These are phyloP conservation scores for Lordiphosa clarofinis DNA, from an alignment of 1,140 invertebrate species.

Conservation along the genomic window DNA sequence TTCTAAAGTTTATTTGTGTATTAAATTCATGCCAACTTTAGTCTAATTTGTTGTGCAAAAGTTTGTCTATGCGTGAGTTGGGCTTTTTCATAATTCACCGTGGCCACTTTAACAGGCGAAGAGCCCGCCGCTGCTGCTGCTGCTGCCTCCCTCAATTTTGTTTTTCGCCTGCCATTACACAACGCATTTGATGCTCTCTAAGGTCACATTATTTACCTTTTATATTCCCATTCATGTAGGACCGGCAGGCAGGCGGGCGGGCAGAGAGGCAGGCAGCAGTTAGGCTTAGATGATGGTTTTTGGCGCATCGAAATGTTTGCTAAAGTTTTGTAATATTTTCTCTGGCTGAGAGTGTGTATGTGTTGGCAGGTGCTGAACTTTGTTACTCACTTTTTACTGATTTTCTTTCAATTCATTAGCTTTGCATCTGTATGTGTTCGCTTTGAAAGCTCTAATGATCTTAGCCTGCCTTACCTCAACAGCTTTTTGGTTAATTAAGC, in stretches of 20 bases:
- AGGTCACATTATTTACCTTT: constrained; percentile 78
- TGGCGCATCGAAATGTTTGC: constrained; percentile 39
- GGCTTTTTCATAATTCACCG: constrained; percentile 43
- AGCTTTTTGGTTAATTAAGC: background rate
- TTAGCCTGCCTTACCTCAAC: background rate
- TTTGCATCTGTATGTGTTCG: constrained; percentile 2
- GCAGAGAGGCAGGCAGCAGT: background rate
- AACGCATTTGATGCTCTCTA: constrained; percentile 76
- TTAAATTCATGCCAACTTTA: too few relatives aligned
- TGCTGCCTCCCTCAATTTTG: constrained; percentile 27
- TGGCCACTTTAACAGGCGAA: constrained; percentile 28
- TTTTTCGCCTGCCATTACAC: constrained; percentile 56
- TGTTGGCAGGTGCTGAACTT: constrained; percentile 38
- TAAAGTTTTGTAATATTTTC: constrained; percentile 2
- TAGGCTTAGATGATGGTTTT: constrained; percentile 28
- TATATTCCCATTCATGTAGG: constrained; percentile 69
- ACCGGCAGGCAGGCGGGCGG: background rate
- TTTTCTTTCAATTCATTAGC: too few relatives aligned
- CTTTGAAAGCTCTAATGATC: constrained; percentile 7
- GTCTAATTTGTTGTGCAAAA: too few relatives aligned
- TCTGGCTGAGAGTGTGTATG: too few relatives aligned
- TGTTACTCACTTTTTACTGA: constrained; percentile 18
- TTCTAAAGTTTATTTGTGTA: too few relatives aligned
- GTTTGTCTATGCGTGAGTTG: too few relatives aligned
- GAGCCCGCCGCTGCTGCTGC: background rate